Evolutionary conservation across 2,113 vertebrate species (phyloP), one percentile per base, ranked within the genome.

Genomic region (Hepsetus odoe): DNA sequence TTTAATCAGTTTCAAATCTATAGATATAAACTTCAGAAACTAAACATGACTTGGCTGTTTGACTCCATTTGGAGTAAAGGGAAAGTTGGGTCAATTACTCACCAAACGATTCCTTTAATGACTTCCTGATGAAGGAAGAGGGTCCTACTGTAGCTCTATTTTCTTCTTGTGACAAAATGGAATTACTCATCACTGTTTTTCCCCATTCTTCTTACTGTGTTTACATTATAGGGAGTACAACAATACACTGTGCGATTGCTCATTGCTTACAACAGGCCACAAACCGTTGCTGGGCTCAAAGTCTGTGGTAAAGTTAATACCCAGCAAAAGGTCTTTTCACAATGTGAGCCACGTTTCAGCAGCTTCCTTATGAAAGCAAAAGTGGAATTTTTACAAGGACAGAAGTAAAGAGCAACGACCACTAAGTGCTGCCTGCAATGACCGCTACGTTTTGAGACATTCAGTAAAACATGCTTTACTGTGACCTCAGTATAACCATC

Each of bases 361-460:
- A 22, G 24, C 18, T 77, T 61, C 33, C 20, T 6, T 22, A 7
- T 20, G 62, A 14, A 24, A 56, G 49, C 24, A 56, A 33, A 56
- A 68, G 64, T 67, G 35, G 49, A 77, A 58, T 69, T 70, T 49
- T 59, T 56, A 70, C n/a, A 46, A 46, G 28, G 10, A 77, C 11
- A 35, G 46, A 69, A 69, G 56, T 18, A 24, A 28, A 69, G 49
- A 56, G 18, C 9, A 13, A 24, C 68, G 24, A 40, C 35, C 16
- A 30, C 24, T 64, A 76, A 55, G 46, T 22, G 42, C 44, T 18
- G 26, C 22, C 53, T 59, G 32, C 42, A 53, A 22, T 70, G 55
- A 70, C 9, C 53, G 22, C 32, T 22, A 56, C 28, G 28, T 56
- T 40, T 30, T 56, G 10, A 67, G 38, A 42, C 16, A 2, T 67